Conservation (phyloP, 2,797 vertebrate genomes). For the Tokudaia muenninki region DNA sequence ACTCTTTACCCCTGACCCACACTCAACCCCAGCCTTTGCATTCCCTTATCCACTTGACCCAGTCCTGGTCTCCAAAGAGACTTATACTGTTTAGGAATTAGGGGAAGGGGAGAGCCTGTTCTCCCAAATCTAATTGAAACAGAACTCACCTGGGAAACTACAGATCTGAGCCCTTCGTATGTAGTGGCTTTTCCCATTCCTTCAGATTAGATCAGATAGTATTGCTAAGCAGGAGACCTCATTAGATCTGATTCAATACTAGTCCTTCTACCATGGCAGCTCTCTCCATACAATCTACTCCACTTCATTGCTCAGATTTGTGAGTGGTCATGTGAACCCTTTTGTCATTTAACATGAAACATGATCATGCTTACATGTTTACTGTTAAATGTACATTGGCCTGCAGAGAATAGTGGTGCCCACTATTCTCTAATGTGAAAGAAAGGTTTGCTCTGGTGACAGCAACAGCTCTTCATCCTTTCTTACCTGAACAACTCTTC, state of each 20-base stretch:
- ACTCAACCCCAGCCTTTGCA: not conserved
- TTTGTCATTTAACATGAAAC: not conserved
- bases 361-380: not conserved
- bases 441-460: not conserved
- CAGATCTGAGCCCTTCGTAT: not conserved
- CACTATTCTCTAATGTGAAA: not conserved
- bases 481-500: not conserved
- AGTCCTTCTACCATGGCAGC: not conserved
- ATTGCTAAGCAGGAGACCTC: not conserved
- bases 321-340: too few species aligned
- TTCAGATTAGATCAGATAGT: not conserved
- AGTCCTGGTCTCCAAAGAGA: too few species aligned
- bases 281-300: too few species aligned
- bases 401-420: too few species aligned
- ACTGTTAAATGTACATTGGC: fast-evolving
- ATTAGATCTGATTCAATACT: too few species aligned
- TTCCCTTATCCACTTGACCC: not conserved
- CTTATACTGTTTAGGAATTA: not conserved
- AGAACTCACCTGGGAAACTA: not conserved
- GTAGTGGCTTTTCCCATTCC: too few species aligned
- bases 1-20: not conserved
- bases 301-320: not conserved
- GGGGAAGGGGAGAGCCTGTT: not conserved
- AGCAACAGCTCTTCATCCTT: not conserved
- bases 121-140: not conserved